A percentile compares a stretch with the other conserved stretches of the same genome.
Conservation (phyloP, 2,888 invertebrate species). For the Rhopalosiphum nymphaeae region DNA sequence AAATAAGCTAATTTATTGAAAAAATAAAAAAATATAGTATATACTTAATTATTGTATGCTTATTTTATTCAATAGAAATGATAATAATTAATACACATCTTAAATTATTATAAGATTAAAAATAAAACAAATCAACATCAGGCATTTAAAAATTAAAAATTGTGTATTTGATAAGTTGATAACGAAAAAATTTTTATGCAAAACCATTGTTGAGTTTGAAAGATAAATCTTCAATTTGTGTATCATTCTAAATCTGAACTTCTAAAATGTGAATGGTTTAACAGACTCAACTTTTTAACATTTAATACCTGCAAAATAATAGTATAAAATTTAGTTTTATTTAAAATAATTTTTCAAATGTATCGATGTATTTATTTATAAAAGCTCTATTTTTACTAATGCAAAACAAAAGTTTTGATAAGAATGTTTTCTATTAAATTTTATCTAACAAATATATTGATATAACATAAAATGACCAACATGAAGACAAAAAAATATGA, state of each 20-base stretch:
- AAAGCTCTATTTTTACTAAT: not conserved
- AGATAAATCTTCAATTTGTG: not conserved
- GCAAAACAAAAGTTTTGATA: not conserved
- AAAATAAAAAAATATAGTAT: constrained; percentile 8
- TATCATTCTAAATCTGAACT: constrained; percentile 48
- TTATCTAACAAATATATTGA: not conserved
- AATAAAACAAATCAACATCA: not conserved
- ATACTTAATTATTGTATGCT: not conserved
- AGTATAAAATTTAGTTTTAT: not conserved
- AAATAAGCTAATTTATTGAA: not conserved
- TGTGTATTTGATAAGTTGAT: not conserved
- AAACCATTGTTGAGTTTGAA: not conserved
- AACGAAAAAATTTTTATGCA: not conserved
- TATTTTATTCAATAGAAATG: not conserved
- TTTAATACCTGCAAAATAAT: constrained; percentile 57
- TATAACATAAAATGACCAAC: not conserved
- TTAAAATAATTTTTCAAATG: not conserved
- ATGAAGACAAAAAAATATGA: not conserved
- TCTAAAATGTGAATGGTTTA: constrained; percentile 62
- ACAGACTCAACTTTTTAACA: constrained; percentile 58
- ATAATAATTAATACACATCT: not conserved
- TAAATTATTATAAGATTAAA: not conserved
- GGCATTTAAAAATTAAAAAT: not conserved
- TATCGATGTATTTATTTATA: not conserved
- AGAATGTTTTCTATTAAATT: not conserved